These are phyloP conservation scores for Neria commutata DNA, from an alignment of 2,888 invertebrate genomes.

Conservation along the genomic window DNA sequence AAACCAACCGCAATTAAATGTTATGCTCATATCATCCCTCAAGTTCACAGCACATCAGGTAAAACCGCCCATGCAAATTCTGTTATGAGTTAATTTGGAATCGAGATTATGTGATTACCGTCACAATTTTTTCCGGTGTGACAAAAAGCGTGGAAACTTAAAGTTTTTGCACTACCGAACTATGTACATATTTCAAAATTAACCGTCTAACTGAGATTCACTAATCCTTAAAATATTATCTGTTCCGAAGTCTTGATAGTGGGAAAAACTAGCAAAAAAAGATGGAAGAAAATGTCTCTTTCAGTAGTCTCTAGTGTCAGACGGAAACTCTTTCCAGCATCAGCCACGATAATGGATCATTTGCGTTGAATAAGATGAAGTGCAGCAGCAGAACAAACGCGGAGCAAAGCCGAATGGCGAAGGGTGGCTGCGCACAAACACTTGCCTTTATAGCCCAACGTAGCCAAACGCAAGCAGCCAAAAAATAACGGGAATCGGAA, in stretches of 20 bases:
- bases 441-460: not conserved
- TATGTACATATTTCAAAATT: too few species aligned
- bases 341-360: conserved; percentile 18
- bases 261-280: too few species aligned
- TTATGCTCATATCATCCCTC: too few species aligned
- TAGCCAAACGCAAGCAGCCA: not conserved
- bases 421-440: not conserved
- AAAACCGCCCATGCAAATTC: conserved; percentile 59
- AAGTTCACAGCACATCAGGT: too few species aligned
- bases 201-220: too few species aligned
- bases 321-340: not conserved
- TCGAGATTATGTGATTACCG: conserved; percentile 61
- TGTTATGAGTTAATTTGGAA: conserved; percentile 62
- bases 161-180: too few species aligned
- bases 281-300: too few species aligned
- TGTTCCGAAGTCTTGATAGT: not conserved
- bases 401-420: not conserved
- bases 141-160: conserved; percentile 25
- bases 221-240: too few species aligned
- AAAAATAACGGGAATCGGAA: too few species aligned
- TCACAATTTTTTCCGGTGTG: conserved; percentile 53
- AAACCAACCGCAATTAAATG: too few species aligned
- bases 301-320: too few species aligned
- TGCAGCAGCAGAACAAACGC: conserved; percentile 13
- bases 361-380: conserved; percentile 35